phyloP scores from a whole-genome alignment of 2,888 invertebrate genomes.

The Tenthredo notha region DNA sequence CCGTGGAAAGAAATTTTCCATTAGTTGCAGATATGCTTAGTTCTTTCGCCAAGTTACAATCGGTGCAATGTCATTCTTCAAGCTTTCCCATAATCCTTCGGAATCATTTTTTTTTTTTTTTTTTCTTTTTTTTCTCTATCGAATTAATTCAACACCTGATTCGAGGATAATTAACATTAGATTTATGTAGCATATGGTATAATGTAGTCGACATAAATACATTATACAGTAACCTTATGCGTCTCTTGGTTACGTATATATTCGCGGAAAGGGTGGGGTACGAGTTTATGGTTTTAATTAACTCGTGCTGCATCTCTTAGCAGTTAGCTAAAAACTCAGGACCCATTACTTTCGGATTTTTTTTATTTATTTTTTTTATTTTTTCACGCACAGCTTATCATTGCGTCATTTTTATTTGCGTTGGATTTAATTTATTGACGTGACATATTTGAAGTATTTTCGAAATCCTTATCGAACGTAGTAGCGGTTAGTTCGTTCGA shows the following conservation, averaged over 20 bases:
- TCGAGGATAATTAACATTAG: not conserved
- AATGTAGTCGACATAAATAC: not conserved
- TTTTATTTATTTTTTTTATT: not conserved
- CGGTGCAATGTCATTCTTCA: constrained; percentile 24
- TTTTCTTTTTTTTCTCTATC: not conserved
- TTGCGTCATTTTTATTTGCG: constrained; percentile 10
- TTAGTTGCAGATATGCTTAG: not conserved
- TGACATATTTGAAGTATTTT: not conserved
- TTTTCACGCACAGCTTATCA: not conserved
- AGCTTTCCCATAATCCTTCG: not conserved
- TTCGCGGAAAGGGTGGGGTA: constrained; percentile 25
- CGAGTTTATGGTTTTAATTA: constrained; percentile 22
- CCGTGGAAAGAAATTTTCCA: not conserved
- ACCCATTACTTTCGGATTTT: not conserved
- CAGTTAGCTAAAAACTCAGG: not conserved
- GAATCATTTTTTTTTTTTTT: too few species aligned
- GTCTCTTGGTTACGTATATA: constrained; percentile 13
- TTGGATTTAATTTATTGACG: not conserved
- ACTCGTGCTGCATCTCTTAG: not conserved
- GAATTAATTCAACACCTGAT: not conserved
- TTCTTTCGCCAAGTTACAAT: not conserved
- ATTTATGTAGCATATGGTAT: not conserved
- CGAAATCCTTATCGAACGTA: not conserved
- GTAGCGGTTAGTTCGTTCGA: too few species aligned
- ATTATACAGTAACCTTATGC: constrained; percentile 17